Conservation (phyloP, 1,140 invertebrate species). For the Atta texana region DNA sequence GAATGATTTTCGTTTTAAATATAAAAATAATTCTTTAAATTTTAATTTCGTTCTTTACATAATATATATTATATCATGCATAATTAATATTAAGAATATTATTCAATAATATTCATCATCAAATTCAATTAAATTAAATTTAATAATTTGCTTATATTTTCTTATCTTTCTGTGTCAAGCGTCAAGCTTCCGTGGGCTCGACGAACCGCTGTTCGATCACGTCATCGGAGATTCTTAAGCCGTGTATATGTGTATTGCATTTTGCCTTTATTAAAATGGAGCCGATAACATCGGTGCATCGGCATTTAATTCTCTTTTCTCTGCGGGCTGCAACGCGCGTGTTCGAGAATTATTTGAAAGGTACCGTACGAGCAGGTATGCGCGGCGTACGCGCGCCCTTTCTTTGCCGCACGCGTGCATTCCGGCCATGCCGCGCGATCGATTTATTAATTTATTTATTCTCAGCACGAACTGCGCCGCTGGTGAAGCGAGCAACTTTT, state of each 20-base stretch:
- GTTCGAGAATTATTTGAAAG: slow-evolving; percentile 57
- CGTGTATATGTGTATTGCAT: neutral
- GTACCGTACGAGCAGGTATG: slow-evolving; percentile 40
- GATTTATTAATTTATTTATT: slow-evolving; percentile 78
- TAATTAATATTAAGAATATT: neutral
- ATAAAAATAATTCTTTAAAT: neutral
- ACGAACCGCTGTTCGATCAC: neutral
- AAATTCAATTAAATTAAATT: neutral
- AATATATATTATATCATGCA: no score
- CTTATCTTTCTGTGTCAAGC: neutral
- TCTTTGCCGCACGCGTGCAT: slow-evolving; percentile 63
- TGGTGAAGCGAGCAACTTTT: slow-evolving; percentile 69
- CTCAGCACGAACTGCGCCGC: slow-evolving; percentile 40
- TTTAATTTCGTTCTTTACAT: neutral
- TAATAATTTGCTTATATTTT: neutral
- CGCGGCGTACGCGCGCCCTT: slow-evolving; percentile 10
- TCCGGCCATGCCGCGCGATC: slow-evolving; percentile 60
- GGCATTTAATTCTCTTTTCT: slow-evolving; percentile 52
- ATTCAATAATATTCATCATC: neutral
- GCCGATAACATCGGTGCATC: slow-evolving; percentile 49
- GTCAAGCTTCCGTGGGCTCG: neutral
- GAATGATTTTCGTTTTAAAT: neutral
- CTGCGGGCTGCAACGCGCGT: slow-evolving; percentile 2
- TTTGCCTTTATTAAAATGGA: slow-evolving; percentile 50
- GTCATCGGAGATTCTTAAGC: slow-evolving; percentile 15